A percentile compares a stretch with the other conserved stretches of the same genome.
These are phyloP conservation scores for Pteruthius melanotis DNA, from an alignment of 2,113 vertebrate species.

Conservation along the genomic window DNA sequence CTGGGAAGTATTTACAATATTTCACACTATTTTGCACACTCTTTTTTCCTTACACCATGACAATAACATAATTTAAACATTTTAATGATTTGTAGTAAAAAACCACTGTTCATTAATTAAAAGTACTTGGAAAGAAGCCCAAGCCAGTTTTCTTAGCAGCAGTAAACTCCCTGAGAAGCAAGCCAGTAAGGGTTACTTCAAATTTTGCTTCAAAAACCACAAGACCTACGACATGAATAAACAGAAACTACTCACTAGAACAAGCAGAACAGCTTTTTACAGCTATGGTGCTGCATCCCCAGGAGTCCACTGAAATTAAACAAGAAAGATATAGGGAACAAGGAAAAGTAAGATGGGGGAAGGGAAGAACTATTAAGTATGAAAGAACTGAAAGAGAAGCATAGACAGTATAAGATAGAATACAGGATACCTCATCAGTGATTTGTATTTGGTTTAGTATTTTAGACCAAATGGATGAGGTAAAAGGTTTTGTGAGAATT, in stretches of 20 bases:
- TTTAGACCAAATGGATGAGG: neutral
- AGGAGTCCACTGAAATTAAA: neutral
- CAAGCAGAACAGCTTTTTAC: slow-evolving; percentile 25
- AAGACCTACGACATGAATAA: slow-evolving; percentile 13
- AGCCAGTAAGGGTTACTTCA: slow-evolving; percentile 4
- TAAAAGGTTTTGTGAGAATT: neutral
- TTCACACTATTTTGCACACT: neutral
- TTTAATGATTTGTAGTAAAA: neutral
- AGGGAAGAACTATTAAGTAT: neutral
- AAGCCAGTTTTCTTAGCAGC: neutral
- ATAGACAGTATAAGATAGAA: neutral
- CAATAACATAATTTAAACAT: neutral
- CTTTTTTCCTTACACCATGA: neutral
- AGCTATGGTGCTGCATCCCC: neutral
- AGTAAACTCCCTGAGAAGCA: neutral
- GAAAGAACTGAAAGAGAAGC: neutral
- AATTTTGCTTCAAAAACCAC: slow-evolving; percentile 35
- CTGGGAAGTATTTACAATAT: neutral
- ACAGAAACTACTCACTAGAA: slow-evolving; percentile 20
- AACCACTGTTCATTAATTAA: neutral
- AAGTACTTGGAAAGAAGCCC: neutral
- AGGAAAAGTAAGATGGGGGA: neutral
- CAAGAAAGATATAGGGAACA: neutral
- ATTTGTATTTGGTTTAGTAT: neutral
- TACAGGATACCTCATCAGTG: fast-evolving